Percentiles rank a stretch among this genome's conserved stretches.
Conservation (phyloP, 2,113 vertebrate genomes). For the Motacilla alba region DNA sequence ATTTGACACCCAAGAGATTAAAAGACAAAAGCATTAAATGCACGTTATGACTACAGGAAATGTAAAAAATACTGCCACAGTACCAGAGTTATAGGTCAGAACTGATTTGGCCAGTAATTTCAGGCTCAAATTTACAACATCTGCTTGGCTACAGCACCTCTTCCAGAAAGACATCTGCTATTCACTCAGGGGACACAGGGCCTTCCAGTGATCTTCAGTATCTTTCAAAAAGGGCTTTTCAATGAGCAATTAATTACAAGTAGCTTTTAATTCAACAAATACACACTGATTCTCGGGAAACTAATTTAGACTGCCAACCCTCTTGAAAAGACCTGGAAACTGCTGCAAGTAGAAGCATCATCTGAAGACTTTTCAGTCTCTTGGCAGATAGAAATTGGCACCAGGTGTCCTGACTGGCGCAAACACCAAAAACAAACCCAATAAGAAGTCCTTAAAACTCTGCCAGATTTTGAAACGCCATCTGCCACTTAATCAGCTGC, state of each 20-base stretch:
- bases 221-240: neutral
- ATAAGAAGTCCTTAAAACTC: neutral
- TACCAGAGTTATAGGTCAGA: neutral
- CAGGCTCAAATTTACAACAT: neutral
- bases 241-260: conserved; percentile 12
- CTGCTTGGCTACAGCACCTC: neutral
- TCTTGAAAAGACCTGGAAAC: conserved; percentile 9
- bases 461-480: neutral
- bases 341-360: neutral
- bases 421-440: conserved; percentile 1
- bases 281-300: neutral
- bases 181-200: neutral
- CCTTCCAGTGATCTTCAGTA: neutral
- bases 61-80: neutral
- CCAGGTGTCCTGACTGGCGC: neutral
- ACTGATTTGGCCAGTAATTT: neutral
- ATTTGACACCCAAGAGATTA: neutral
- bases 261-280: conserved; percentile 38
- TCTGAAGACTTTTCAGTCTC: neutral
- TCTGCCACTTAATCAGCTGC: conserved; percentile 35
- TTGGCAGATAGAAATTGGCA: neutral
- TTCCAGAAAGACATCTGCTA: conserved; percentile 18
- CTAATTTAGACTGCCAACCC: neutral
- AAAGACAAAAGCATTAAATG: neutral
- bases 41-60: neutral